Conservation (phyloP, 2,113 vertebrate species). For the Kobus ellipsiprymnus region DNA sequence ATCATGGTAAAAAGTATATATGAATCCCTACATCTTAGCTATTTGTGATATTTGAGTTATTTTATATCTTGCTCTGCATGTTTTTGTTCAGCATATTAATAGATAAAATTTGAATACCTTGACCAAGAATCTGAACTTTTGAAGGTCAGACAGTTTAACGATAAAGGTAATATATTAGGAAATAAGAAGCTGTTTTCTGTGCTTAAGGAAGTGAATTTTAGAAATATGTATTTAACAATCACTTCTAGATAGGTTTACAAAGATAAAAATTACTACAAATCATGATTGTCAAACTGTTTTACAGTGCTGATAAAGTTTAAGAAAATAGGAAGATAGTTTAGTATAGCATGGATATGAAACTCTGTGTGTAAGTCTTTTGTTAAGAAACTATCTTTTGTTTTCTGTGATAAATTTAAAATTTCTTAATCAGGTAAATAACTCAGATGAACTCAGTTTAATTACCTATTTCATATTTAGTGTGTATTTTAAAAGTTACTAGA, state of each 20-base stretch:
- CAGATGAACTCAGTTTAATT: background rate
- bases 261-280: background rate
- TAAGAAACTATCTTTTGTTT: background rate
- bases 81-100: background rate
- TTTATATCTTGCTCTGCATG: background rate
- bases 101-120: background rate
- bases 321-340: background rate
- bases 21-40: background rate
- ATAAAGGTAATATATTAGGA: background rate
- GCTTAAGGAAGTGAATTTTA: background rate
- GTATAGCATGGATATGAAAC: background rate
- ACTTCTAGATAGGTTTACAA: background rate
- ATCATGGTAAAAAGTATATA: background rate
- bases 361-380: background rate
- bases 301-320: background rate
- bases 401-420: background rate
- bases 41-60: background rate
- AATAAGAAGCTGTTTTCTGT: background rate
- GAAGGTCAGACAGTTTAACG: background rate
- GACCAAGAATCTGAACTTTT: background rate
- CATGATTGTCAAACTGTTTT: background rate
- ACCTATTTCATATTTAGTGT: background rate
- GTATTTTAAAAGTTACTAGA: background rate
- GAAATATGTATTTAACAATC: background rate
- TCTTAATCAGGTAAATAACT: background rate